phyloP scores from a whole-genome alignment of 2,113 vertebrate genomes.

The Diadophis punctatus region DNA sequence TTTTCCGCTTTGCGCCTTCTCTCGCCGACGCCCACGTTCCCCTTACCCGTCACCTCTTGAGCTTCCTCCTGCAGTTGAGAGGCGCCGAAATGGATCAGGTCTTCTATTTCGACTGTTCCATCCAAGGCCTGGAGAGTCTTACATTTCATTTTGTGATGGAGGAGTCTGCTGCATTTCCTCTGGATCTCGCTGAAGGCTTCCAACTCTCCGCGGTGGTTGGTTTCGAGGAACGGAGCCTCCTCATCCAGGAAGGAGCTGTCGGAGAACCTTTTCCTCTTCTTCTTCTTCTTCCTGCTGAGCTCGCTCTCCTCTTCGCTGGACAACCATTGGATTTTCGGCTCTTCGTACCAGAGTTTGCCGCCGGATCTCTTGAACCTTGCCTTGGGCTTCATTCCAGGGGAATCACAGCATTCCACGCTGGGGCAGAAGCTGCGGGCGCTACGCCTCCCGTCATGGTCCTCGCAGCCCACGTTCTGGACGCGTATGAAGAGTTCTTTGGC shows the following conservation, averaged over 20 bases:
- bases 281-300: conserved; percentile 48
- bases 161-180: conserved; percentile 48
- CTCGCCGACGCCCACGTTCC: background rate
- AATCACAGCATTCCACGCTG: conserved; percentile 30
- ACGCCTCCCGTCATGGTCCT: conserved; percentile 42
- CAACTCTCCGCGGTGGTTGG: conserved; percentile 32
- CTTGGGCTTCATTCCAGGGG: conserved; percentile 39
- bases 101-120: conserved; percentile 19
- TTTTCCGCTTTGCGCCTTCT: background rate
- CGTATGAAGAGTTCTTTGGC: conserved; percentile 40
- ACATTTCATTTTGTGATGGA: conserved; percentile 49
- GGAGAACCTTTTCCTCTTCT: conserved; percentile 39
- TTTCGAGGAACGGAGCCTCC: conserved; percentile 45
- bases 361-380: conserved; percentile 45
- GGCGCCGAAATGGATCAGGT: background rate
- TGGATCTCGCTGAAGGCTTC: conserved; percentile 46
- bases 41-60: conserved; percentile 45
- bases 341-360: conserved; percentile 50
- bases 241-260: conserved; percentile 38
- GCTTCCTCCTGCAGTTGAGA: conserved; percentile 24
- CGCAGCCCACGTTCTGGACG: conserved; percentile 42
- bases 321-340: conserved; percentile 40
- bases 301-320: conserved; percentile 44
- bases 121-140: conserved; percentile 1
- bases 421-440: conserved; percentile 49